Conservation (phyloP, 2,797 vertebrate genomes). For the Sparidentex hasta region DNA sequence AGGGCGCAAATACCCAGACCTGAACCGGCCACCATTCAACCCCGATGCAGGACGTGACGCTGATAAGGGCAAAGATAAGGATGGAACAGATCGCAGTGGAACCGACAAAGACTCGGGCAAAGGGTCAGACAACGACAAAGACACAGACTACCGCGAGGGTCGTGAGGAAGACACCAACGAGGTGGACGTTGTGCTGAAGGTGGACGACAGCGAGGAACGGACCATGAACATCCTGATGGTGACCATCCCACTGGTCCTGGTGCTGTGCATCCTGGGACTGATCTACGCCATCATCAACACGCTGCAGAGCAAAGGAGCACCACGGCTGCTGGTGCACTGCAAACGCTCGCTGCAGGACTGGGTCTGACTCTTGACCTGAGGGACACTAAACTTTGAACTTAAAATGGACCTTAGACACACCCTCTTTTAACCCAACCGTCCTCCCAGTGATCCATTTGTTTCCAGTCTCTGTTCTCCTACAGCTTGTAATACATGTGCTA, state of each 20-base stretch:
- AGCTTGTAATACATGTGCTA: constrained; percentile 56
- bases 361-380: constrained; percentile 87
- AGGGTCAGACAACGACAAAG: constrained; percentile 52
- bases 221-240: constrained; percentile 95
- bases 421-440: constrained; percentile 35
- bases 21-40: constrained; percentile 85
- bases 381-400: constrained; percentile 59
- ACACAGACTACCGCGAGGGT: constrained; percentile 70
- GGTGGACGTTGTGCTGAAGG: constrained; percentile 94
- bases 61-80: constrained; percentile 64
- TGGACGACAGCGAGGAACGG: constrained; percentile 91
- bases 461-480: constrained; percentile 49
- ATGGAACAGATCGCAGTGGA: constrained; percentile 53
- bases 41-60: constrained; percentile 82
- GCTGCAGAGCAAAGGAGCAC: constrained; percentile 95
- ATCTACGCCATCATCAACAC: constrained; percentile 94
- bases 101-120: constrained; percentile 54
- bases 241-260: constrained; percentile 92
- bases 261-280: constrained; percentile 94
- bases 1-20: constrained; percentile 86
- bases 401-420: constrained; percentile 40
- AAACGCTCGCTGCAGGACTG: constrained; percentile 98
- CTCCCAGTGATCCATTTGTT: constrained; percentile 49
- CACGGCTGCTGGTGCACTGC: constrained; percentile 94
- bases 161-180: constrained; percentile 88